phyloP scores from a whole-genome alignment of 2,888 invertebrate genomes.

The Julus scandinavius region DNA sequence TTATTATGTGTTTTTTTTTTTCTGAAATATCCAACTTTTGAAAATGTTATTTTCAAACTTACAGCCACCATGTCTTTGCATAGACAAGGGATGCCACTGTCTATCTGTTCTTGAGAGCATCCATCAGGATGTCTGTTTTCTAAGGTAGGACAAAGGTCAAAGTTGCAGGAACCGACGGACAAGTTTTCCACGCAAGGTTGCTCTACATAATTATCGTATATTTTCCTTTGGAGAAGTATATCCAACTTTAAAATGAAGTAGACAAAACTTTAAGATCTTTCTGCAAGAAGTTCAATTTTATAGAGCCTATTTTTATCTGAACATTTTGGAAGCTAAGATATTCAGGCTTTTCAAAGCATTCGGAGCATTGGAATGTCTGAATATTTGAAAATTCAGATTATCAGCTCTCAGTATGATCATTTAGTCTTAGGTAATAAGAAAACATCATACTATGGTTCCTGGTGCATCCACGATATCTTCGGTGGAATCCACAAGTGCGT shows the following conservation, averaged over 20 bases:
- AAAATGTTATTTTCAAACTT: neutral
- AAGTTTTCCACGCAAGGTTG: neutral
- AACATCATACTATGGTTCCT: neutral
- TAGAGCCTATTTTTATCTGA: too few relatives aligned
- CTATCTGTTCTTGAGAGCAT: slow-evolving; percentile 2
- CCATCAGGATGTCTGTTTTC: neutral
- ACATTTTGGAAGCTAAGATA: too few relatives aligned
- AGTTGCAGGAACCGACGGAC: slow-evolving; percentile 45
- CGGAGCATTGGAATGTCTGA: too few relatives aligned
- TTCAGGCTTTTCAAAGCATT: too few relatives aligned
- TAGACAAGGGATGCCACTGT: slow-evolving; percentile 31
- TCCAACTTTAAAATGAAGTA: neutral
- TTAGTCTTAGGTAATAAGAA: too few relatives aligned
- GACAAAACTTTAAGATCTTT: neutral
- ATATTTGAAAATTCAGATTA: too few relatives aligned
- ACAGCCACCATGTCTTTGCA: slow-evolving; percentile 46
- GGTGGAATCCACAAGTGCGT: neutral
- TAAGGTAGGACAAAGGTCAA: slow-evolving; percentile 20
- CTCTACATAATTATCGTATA: neutral
- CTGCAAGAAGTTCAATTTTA: too few relatives aligned
- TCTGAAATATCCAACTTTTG: too few relatives aligned
- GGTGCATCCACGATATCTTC: neutral
- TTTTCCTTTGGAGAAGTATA: neutral
- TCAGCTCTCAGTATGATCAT: too few relatives aligned
- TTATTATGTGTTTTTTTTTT: too few relatives aligned